These are phyloP conservation scores for Pollimyrus isidori DNA, from an alignment of 2,113 vertebrate genomes.

Conservation along the genomic window DNA sequence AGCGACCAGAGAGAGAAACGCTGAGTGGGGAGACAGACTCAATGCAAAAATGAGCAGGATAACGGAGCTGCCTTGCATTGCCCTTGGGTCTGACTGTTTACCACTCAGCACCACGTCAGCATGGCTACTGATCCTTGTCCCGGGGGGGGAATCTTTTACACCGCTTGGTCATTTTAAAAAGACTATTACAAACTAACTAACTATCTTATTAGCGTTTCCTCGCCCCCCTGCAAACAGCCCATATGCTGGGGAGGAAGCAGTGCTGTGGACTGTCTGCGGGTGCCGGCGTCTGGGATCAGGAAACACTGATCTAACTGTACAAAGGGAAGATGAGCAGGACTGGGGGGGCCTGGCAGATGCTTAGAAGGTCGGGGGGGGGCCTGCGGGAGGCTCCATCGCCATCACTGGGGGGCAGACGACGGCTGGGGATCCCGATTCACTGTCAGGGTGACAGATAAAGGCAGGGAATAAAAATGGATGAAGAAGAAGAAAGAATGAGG, in stretches of 20 bases:
- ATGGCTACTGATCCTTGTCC: neutral
- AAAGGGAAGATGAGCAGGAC: neutral
- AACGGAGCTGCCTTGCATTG: neutral
- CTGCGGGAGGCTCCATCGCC: neutral
- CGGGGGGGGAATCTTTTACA: neutral
- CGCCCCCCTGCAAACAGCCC: neutral
- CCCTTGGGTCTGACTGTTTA: neutral
- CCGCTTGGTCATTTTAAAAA: neutral
- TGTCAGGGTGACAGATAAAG: conserved; percentile 30
- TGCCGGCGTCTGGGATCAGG: neutral
- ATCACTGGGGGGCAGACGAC: conserved; percentile 54
- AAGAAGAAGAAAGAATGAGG: too few relatives aligned
- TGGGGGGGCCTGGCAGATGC: neutral
- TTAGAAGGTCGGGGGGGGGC: neutral
- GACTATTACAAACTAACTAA: neutral
- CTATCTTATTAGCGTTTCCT: neutral
- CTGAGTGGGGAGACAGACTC: neutral
- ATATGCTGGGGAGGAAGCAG: neutral
- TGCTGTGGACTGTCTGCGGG: neutral
- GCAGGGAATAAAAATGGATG: neutral
- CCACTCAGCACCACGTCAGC: neutral
- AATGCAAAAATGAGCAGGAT: neutral
- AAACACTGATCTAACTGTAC: neutral
- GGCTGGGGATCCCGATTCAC: conserved; percentile 60
- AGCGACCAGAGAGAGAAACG: neutral